These are phyloP conservation scores for Eupsilia transversa DNA, from an alignment of 2,888 invertebrate genomes.

Conservation along the genomic window DNA sequence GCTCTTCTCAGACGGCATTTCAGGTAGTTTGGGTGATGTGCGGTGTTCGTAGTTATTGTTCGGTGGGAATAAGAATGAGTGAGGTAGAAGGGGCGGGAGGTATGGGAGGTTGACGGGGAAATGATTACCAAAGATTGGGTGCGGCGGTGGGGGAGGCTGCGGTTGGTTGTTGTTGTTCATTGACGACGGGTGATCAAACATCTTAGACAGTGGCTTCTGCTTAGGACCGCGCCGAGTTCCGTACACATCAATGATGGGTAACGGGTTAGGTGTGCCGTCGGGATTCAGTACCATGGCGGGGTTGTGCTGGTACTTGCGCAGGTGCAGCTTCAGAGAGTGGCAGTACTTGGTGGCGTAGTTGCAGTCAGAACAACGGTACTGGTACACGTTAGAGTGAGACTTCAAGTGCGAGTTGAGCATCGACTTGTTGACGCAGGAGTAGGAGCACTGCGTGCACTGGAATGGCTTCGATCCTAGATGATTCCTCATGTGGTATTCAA, in stretches of 20 bases:
- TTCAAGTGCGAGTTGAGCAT: conserved; percentile 99
- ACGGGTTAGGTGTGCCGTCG: conserved; percentile 96
- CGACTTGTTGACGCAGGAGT: conserved; percentile 99
- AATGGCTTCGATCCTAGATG: conserved; percentile 99
- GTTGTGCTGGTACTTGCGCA: conserved; percentile 97
- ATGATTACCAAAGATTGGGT: conserved; percentile 85
- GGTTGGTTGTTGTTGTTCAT: conserved; percentile 76
- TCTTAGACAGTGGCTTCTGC: conserved; percentile 86
- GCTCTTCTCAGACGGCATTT: conserved; percentile 74
- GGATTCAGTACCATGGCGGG: conserved; percentile 97
- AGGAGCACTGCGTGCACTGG: conserved; percentile 96
- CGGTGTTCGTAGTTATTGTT: conserved; percentile 85
- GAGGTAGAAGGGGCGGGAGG: conserved; percentile 86
- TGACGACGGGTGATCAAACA: conserved; percentile 79
- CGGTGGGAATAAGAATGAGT: conserved; percentile 88
- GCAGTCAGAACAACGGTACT: conserved; percentile 98
- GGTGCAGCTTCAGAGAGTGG: conserved; percentile 98
- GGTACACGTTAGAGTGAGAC: conserved; percentile 97
- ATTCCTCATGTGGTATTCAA: conserved; percentile 98
- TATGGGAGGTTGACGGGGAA: conserved; percentile 88
- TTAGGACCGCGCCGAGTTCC: conserved; percentile 97
- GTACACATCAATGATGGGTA: conserved; percentile 97
- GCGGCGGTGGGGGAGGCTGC: conserved; percentile 78
- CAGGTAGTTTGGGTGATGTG: conserved; percentile 78
- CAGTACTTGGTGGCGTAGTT: conserved; percentile 99